Base-by-base conservation (phyloP, 2,113 vertebrate species). In the Thamnophis sirtalis region DNA sequence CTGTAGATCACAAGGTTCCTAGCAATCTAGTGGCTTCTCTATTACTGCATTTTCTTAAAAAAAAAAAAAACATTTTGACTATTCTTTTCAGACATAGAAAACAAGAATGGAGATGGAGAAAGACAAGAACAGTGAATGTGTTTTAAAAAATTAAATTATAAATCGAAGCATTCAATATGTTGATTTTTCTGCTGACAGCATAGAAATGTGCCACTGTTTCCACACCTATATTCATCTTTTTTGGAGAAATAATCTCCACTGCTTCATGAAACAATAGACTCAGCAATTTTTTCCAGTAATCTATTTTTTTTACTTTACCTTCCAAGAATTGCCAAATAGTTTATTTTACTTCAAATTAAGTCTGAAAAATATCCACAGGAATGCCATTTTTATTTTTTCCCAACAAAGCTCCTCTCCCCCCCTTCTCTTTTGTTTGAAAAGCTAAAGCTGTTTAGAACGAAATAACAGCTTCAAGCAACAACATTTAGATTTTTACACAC, bases 401-500 rank as follows among this genome's bases (percentile, higher is more conserved):
- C 4, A 94, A 96, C 55, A 93, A 95, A 96, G 94, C 93, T 93
- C 87, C n/a, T 33, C 91, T 94, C 87, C 33, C 96, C 90, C 93
- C 95, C 95, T 96, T 95, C 93, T 95, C 94, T 97, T 98, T 98
- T 97, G 97, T 98, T 96, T 97, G 95, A 97, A 96, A 95, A 94
- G 96, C 91, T 89, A 88, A 96, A 54, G 80, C 56, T 94, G 95
- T 95, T 92, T 94, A 87, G 51, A 96, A 95, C 11, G 96, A 93
- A 94, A 10, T 89, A 93, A 89, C 94, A 89, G 93, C 15, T 94
- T 53, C 90, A 93, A 96, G 19, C 26, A 97, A 94, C 60, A 0
- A 80, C 24, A 93, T 88, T 96, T 92, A 97, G 97, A 43, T 50
- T 87, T 90, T 92, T 91, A 89, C 68, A 56, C 93, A 86, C 94